Evolutionary conservation across 1,140 invertebrate genomes (phyloP).

Genomic region (Scaptomyza hsui): DNA sequence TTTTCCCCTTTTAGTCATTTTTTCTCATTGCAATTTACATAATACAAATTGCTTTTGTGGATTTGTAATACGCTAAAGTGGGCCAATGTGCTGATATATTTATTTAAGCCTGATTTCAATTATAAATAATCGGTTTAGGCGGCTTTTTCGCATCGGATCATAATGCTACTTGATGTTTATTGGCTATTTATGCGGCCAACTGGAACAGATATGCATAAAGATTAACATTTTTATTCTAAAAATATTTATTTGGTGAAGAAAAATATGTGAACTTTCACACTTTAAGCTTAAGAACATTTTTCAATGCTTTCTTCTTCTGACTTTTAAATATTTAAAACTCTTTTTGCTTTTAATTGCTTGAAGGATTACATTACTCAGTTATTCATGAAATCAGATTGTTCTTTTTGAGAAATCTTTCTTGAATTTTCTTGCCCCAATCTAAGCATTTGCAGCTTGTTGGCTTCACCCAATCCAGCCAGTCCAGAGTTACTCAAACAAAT

Average conservation of each 20-base stretch:
- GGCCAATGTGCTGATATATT: slow-evolving; percentile 21
- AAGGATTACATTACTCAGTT: no score
- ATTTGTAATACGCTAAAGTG: slow-evolving; percentile 42
- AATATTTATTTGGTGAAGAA: neutral
- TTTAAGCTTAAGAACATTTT: no score
- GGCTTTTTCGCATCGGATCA: neutral
- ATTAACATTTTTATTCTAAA: neutral
- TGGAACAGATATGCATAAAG: neutral
- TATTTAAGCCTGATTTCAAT: slow-evolving; percentile 41
- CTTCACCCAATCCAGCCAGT: neutral
- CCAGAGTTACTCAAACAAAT: slow-evolving; percentile 5
- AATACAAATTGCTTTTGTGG: slow-evolving; percentile 42
- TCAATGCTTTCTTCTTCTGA: no score
- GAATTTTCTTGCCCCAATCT: neutral
- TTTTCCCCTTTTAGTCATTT: neutral
- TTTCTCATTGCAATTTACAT: slow-evolving; percentile 14
- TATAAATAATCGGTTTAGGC: slow-evolving; percentile 39
- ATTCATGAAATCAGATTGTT: no score
- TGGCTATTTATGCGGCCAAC: slow-evolving; percentile 13
- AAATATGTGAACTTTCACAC: no score
- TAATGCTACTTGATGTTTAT: slow-evolving; percentile 19
- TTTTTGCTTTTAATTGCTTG: no score
- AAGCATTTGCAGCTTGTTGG: slow-evolving; percentile 2
- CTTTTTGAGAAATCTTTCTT: neutral
- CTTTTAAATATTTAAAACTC: no score